Evolutionary conservation across 2,113 vertebrate species (phyloP), one percentile per base, ranked within the genome.

Genomic region (Struthio camelus): DNA sequence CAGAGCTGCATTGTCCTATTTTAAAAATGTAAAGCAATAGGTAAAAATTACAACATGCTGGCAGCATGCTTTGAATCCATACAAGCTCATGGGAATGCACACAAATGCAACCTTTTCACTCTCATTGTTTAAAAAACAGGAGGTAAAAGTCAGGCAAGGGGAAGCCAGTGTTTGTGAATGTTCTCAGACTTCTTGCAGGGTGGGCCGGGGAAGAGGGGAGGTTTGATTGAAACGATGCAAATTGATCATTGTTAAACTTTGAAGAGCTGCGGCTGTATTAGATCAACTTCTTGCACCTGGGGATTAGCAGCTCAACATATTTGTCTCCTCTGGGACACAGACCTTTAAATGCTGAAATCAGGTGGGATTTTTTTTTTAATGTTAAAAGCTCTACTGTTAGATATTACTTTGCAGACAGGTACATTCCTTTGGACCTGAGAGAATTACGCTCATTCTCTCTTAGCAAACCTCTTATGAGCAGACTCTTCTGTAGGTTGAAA

Each of bases 11-110:
- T 90, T 96, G 90, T 97, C 88, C 90, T 94, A 95, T 91, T 96
- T 97, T 73, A 87, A 96, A 97, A 97, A 97, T 22, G 18, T 89
- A 88, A 95, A 97, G 76, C 71, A 93, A 78, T 79, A 61, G 46
- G 34, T n/a, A 82, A 89, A 82, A 96, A 66, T 2, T 42, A 14
- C 34, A 67, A 5, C 9, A 53, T 89, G 30, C 59, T 93, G 27
- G 82, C 94, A 80, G 94, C 94, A 96, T 79, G 67, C 70, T 89
- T 90, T 65, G 86, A 96, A 91, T 85, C 90, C n/a, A 19, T 82
- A 44, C 71, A 80, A 90, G 58, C 69, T 93, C 84, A 62, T 9
- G 75, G 86, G 94, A 96, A 96, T 5, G 12, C 30, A 82, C 40
- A 93, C 53, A 94, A 87, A 96, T 66, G 46, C 73, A 94, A 69